Base-by-base conservation (phyloP, 2,797 vertebrate genomes). In the Aulostomus chinensis region DNA sequence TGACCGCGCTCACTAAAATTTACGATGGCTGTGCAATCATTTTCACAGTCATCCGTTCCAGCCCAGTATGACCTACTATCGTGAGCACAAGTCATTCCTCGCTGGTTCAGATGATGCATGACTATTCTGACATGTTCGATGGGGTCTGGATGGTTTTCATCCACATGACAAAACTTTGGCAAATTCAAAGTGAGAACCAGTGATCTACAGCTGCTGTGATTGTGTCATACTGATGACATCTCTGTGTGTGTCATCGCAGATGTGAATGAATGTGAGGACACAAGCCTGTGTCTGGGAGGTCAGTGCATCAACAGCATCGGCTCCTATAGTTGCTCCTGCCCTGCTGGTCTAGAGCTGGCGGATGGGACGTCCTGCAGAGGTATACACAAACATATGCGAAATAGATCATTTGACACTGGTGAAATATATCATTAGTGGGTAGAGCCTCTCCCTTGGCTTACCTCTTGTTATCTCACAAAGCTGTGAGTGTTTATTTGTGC, bases 251-350 rank as follows among this genome's bases (percentile, higher is more conserved):
- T 37, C 22, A 12, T n/a, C 58, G 15, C 71, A 90, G 90, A 92
- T 82, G 68, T 85, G 20, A 78, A 91, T 30, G 87, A 92, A 74
- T 92, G 91, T 55, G 78, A 87, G 32, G 86, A 89, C 55, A 11
- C 36, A 34, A 35, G 48, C 7, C 14, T 75, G 9, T 91, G 90
- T 58, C 11, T 39, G 14, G 76, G 81, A 54, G 89, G 88, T 38
- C 62, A 68, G 24, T 91, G 91, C 64, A 83, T 53, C 45, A 91
- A 92, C 76, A 68, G 21, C 31, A 37, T 71, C 0, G 89, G 90
- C 1, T 91, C 86, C 48, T 90, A 70, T 53, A 81, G 54, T 61
- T 91, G 88, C 33, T 58, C 52, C 39, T 91, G 89, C 18, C 74
- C 85, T 15, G 9, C 22, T 58, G 90, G 90, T 15, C 53, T 75